Conservation (phyloP, 2,888 invertebrate genomes). For the Iselma pallidipennis region DNA sequence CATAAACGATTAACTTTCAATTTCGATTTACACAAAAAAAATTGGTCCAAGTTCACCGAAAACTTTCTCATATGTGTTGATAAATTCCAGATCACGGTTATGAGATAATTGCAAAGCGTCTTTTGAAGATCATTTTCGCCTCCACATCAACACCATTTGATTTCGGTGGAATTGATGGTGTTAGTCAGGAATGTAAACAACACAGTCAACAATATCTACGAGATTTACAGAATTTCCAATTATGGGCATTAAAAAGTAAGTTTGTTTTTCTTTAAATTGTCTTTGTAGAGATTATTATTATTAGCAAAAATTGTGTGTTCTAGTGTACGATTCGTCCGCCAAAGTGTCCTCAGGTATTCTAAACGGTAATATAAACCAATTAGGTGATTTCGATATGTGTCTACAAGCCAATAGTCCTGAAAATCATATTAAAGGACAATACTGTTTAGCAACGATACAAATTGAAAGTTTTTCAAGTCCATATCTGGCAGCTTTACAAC, state of each 20-base stretch:
- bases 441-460: slow-evolving; percentile 68
- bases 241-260: slow-evolving; percentile 56
- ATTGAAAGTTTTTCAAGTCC: slow-evolving; percentile 57
- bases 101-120: slow-evolving; percentile 37
- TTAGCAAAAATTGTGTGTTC: slow-evolving; percentile 25
- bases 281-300: neutral
- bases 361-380: slow-evolving; percentile 54
- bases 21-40: neutral
- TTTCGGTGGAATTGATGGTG: slow-evolving; percentile 43
- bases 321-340: slow-evolving; percentile 56
- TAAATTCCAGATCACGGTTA: slow-evolving; percentile 49
- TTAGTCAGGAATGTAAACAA: slow-evolving; percentile 45
- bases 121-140: slow-evolving; percentile 43
- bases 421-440: slow-evolving; percentile 61
- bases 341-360: slow-evolving; percentile 54
- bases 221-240: slow-evolving; percentile 47
- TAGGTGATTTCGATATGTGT: slow-evolving; percentile 55
- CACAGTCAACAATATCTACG: slow-evolving; percentile 47
- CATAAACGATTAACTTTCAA: too few species aligned
- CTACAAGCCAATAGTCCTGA: slow-evolving; percentile 44
- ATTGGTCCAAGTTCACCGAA: neutral
- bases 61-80: neutral
- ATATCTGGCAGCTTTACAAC: slow-evolving; percentile 59
- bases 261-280: slow-evolving; percentile 8
- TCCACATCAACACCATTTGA: slow-evolving; percentile 49